phyloP scores from a whole-genome alignment of 2,797 vertebrate genomes.

The Xerus rutilus region DNA sequence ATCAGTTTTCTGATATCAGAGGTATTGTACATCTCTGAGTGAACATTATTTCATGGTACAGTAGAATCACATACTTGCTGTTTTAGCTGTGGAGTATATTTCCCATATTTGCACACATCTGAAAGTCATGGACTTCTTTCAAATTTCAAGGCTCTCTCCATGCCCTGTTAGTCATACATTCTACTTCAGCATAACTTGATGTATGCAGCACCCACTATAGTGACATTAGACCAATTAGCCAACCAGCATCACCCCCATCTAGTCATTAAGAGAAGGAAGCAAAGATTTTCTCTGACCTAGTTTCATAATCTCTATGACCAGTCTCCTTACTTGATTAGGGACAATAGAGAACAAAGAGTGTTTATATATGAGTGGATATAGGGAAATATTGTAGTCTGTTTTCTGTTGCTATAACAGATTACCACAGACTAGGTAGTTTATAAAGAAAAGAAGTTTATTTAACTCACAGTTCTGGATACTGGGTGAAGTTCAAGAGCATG shows the following conservation, averaged over 20 bases:
- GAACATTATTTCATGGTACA: background rate
- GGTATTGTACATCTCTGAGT: background rate
- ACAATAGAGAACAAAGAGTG: background rate
- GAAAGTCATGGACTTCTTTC: slow-evolving; percentile 51
- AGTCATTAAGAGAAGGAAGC: background rate
- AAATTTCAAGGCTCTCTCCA: background rate
- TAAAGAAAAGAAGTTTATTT: background rate
- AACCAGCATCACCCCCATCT: background rate
- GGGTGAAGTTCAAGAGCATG: background rate
- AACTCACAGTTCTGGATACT: background rate
- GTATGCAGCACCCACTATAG: background rate
- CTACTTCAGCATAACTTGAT: background rate
- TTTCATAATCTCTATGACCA: background rate
- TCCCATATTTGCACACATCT: background rate
- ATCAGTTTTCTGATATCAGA: background rate
- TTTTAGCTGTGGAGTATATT: background rate
- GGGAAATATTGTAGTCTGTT: background rate
- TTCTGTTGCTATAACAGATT: background rate
- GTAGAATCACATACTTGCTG: background rate
- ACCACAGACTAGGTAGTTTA: background rate
- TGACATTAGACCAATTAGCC: background rate
- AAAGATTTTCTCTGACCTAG: background rate
- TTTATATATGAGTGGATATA: background rate
- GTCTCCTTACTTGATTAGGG: background rate
- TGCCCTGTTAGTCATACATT: background rate